Conservation (phyloP, 1,140 invertebrate genomes). For the Lanistes nyassanus region DNA sequence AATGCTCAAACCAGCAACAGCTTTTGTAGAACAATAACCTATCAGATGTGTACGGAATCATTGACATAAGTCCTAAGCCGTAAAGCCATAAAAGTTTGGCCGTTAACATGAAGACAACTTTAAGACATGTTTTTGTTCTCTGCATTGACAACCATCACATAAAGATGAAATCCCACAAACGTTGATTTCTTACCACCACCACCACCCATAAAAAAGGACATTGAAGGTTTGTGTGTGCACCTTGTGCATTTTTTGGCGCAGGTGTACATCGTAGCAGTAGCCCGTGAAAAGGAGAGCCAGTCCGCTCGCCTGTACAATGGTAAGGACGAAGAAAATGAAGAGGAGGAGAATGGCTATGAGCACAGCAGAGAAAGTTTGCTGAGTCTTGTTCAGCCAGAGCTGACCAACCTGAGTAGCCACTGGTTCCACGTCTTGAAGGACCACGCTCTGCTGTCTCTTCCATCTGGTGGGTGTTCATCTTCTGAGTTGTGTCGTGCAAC, state of each 20-base stretch:
- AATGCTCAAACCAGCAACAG: no score
- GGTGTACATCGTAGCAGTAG: slow-evolving; percentile 95
- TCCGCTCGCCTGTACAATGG: slow-evolving; percentile 5
- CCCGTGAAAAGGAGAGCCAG: slow-evolving; percentile 74
- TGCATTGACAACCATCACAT: no score
- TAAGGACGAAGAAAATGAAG: slow-evolving; percentile 71
- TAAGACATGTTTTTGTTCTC: no score
- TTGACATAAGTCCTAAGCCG: no score
- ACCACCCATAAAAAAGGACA: not conserved
- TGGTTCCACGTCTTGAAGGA: slow-evolving; percentile 95
- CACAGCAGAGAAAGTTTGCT: slow-evolving; percentile 76
- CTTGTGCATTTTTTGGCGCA: slow-evolving; percentile 49
- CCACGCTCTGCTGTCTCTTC: slow-evolving; percentile 92
- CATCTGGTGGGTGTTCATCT: slow-evolving; percentile 73
- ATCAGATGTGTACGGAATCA: no score
- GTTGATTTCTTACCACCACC: no score
- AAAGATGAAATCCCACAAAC: no score
- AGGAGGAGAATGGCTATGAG: slow-evolving; percentile 70
- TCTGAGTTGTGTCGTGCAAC: not conserved
- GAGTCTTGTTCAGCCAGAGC: slow-evolving; percentile 92
- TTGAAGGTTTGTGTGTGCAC: not conserved
- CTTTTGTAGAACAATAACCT: no score
- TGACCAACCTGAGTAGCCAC: slow-evolving; percentile 88
- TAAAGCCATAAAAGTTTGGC: no score
- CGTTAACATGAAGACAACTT: no score